Conservation (phyloP, 92 coral and sea anemone genomes). For the Galaxea fascicularis region DNA sequence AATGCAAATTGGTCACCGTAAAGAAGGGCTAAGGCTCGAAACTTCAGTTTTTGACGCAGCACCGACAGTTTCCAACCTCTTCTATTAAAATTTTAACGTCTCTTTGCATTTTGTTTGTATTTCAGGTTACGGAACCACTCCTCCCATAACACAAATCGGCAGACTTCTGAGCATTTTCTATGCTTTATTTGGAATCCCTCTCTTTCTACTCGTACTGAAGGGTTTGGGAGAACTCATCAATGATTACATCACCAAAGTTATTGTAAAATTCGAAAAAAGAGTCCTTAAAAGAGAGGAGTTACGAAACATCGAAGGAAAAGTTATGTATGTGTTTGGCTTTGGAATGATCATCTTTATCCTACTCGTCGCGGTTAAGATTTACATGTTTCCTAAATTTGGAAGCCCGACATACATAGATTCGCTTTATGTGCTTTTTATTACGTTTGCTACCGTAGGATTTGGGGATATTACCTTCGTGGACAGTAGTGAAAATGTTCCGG, state of each 20-base stretch:
- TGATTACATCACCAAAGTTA: constrained; percentile 23
- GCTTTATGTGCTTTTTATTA: constrained; percentile 18
- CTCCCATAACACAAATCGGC: constrained; percentile 38
- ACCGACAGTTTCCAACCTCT: no score
- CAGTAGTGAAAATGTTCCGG: neutral
- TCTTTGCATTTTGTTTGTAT: no score
- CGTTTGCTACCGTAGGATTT: constrained; percentile 35
- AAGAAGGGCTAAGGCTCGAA: no score
- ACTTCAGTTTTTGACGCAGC: no score
- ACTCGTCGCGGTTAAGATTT: neutral
- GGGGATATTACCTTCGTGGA: constrained; percentile 16
- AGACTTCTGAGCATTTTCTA: constrained; percentile 42
- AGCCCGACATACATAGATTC: constrained; percentile 13
- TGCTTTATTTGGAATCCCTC: constrained; percentile 52
- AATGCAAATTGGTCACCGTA: no score
- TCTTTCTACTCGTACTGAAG: constrained; percentile 36
- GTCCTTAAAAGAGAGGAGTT: constrained; percentile 26
- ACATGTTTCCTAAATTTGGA: neutral
- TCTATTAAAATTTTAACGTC: no score
- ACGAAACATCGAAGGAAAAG: constrained; percentile 17
- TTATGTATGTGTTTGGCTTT: neutral
- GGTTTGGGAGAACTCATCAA: constrained; percentile 34
- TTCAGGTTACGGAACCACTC: neutral
- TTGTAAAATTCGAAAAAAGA: constrained; percentile 23
- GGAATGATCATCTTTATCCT: neutral